These are phyloP conservation scores for Spheniscus humboldti DNA, from an alignment of 2,797 vertebrate genomes.

Conservation along the genomic window DNA sequence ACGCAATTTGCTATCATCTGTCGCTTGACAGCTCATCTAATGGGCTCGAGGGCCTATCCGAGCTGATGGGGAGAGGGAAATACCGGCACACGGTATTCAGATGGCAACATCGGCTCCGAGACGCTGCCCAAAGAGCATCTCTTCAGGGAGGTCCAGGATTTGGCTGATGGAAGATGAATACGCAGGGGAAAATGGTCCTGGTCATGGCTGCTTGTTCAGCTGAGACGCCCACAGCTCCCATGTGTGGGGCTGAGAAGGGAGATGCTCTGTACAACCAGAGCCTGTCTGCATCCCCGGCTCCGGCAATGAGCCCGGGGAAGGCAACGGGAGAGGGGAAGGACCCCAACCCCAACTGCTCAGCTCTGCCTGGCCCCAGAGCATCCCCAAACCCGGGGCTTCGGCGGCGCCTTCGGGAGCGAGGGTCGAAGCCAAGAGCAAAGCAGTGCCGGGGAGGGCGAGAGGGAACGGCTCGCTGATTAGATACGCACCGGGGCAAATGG, in stretches of 20 bases:
- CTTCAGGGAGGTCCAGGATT: fast-evolving
- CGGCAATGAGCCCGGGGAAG: fast-evolving
- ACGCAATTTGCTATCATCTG: background rate
- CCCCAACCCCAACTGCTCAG: fast-evolving
- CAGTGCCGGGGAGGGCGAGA: fast-evolving
- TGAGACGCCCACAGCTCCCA: fast-evolving
- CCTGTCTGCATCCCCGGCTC: background rate
- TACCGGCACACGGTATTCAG: background rate
- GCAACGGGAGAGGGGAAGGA: background rate
- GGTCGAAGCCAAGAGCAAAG: background rate
- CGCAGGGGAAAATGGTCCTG: fast-evolving
- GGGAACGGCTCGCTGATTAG: background rate
- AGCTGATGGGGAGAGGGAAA: background rate
- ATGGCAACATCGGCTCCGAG: background rate
- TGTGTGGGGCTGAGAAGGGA: background rate
- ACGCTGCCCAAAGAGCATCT: background rate
- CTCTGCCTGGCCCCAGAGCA: background rate
- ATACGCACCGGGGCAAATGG: fast-evolving
- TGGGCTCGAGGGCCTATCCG: background rate
- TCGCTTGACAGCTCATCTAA: background rate
- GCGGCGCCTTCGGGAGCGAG: fast-evolving
- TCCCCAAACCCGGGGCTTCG: fast-evolving
- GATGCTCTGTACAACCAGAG: conserved; percentile 45
- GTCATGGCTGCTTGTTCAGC: background rate
- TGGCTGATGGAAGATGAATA: background rate